Base-by-base conservation (phyloP, 2,113 vertebrate genomes). In the Takifugu flavidus region DNA sequence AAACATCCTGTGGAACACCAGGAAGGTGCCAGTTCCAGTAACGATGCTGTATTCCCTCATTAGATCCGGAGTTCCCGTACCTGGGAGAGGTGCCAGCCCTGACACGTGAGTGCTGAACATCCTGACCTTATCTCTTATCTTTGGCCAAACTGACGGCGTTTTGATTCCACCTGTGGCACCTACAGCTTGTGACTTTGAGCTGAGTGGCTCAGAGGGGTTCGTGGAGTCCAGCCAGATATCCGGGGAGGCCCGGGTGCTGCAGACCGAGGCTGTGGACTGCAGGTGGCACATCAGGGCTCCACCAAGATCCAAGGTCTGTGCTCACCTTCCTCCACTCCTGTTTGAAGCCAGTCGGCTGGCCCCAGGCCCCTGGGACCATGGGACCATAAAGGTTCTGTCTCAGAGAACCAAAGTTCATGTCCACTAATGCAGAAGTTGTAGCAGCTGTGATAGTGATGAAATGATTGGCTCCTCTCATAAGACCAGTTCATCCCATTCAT, bases 61-160 rank as follows among this genome's bases (percentile, higher is more conserved):
- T 89, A 99, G 96, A 99, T 91, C 95, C 96, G 3, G 96, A 98
- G 79, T 99, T 99, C 86, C 94, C 94, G 89, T 93, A 92, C 59
- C 79, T 94, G 58, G 94, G 93, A 0, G 87, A 83, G 75, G 90
- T 95, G 82, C 93, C 96, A 66, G 91, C 93, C 69, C 91, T 99
- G 72, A 92, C 95, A 90, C 88, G 96, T 98, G 83, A 89, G 96
- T 94, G 88, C 66, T 1, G 13, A 47, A n/a, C n/a, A 2, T 7
- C 14, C 13, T 12, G 45, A 47, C 3, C 13, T n/a, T 1, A 49
- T 56, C 49, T 27, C 7, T 14, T 39, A 2, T 47, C 6, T 20
- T 20, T 20, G 20, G 20, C 39, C 20, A 52, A 45, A 1, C 13
- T 15, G 45, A 47, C 10, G n/a, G 6, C 29, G 27, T 0, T 53